These are phyloP conservation scores for Dissostichus mawsoni DNA, from an alignment of 2,113 vertebrate species.

Conservation along the genomic window DNA sequence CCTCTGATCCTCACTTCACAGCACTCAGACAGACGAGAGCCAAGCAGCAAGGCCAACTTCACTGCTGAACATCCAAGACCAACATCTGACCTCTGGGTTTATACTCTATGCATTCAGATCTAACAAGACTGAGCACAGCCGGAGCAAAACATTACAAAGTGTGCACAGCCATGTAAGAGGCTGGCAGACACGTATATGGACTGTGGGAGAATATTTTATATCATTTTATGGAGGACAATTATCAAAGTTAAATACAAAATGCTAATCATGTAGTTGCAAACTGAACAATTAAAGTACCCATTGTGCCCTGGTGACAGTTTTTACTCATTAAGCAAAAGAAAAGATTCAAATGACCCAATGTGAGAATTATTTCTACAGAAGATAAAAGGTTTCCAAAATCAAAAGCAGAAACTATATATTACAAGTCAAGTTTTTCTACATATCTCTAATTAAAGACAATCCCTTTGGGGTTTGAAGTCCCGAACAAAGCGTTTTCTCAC, in stretches of 20 bases:
- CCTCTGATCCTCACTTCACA: conserved; percentile 22
- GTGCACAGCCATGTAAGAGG: not conserved
- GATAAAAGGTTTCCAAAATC: not conserved
- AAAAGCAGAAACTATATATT: not conserved
- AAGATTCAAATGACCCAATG: not conserved
- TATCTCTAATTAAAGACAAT: conserved; percentile 5
- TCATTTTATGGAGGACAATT: too few relatives aligned
- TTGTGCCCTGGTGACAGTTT: not conserved
- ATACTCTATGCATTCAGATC: conserved; percentile 6
- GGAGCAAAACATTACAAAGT: not conserved
- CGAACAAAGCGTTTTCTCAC: conserved; percentile 3
- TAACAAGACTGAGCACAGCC: conserved; percentile 17
- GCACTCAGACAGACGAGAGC: conserved; percentile 9
- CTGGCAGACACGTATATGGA: not conserved
- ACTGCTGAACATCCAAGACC: conserved; percentile 1
- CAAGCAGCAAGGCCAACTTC: not conserved
- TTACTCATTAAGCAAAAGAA: not conserved
- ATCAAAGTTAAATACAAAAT: not conserved
- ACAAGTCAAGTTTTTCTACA: not conserved
- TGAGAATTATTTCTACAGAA: not conserved
- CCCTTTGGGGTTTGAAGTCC: conserved; percentile 12
- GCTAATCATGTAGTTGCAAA: not conserved
- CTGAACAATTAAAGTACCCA: not conserved
- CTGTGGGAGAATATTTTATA: not conserved
- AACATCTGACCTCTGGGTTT: conserved; percentile 22